phyloP scores from a whole-genome alignment of 2,113 vertebrate species.

The Mesembrinibis cayennensis region DNA sequence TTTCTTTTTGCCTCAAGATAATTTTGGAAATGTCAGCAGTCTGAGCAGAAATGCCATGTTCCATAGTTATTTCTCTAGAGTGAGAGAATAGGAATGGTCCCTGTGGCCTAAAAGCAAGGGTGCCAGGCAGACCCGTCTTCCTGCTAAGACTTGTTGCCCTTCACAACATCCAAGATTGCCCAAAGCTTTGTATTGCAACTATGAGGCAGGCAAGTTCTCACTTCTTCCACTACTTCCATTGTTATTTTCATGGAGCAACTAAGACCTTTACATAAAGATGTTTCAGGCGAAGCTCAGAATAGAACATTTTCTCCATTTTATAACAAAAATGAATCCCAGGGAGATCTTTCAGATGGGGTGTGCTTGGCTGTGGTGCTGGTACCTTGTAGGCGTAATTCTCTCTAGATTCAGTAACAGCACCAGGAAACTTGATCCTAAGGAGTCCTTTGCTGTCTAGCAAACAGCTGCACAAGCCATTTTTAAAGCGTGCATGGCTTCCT shows the following conservation, averaged over 20 bases:
- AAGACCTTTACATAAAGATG: not conserved
- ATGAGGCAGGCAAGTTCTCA: not conserved
- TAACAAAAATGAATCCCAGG: not conserved
- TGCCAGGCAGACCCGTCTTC: not conserved
- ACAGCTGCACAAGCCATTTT: not conserved
- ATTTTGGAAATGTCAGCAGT: not conserved
- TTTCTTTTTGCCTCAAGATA: not conserved
- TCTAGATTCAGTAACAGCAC: not conserved
- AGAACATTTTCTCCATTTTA: not conserved
- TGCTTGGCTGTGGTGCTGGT: not conserved
- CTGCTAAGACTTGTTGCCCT: not conserved
- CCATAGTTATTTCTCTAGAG: not conserved
- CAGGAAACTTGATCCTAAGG: not conserved
- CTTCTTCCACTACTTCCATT: not conserved
- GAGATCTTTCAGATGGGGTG: not conserved
- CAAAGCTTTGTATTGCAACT: not conserved
- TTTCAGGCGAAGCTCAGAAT: not conserved
- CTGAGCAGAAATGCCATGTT: not conserved
- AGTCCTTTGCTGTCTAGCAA: not conserved
- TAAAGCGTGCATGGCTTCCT: not conserved
- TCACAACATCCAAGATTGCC: not conserved
- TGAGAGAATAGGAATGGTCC: not conserved
- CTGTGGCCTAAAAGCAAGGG: not conserved
- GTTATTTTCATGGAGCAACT: not conserved
- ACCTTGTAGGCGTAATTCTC: not conserved